Percentiles rank a stretch among this genome's conserved stretches.
These are phyloP conservation scores for Rhabditophanes sp. DNA, from an alignment of 2,888 invertebrate species.

Conservation along the genomic window DNA sequence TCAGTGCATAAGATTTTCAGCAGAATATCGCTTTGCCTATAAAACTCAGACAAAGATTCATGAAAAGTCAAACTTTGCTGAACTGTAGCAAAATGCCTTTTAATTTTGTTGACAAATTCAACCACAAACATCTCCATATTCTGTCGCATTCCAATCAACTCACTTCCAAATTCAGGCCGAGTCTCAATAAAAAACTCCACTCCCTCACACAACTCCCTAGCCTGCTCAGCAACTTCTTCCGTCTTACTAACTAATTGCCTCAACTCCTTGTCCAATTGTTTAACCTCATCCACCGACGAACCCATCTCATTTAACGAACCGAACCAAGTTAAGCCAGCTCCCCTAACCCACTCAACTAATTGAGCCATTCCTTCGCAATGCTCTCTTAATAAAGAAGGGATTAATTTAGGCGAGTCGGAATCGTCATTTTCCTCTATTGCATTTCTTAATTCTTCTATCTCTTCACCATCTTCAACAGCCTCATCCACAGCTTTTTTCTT, in stretches of 20 bases:
- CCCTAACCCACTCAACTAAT: constrained; percentile 42
- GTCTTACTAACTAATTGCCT: constrained; percentile 62
- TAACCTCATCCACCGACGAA: constrained; percentile 54
- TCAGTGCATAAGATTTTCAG: constrained; percentile 46
- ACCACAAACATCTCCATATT: too few species aligned
- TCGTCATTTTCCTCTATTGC: too few species aligned
- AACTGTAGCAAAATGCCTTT: too few species aligned
- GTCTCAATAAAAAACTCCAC: constrained; percentile 9
- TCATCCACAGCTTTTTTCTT: constrained; percentile 13
- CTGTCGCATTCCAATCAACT: too few species aligned
- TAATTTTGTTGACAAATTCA: too few species aligned
- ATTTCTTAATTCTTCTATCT: constrained; percentile 12
- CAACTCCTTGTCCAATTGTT: constrained; percentile 59
- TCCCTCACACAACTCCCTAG: constrained; percentile 6
- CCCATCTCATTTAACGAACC: constrained; percentile 60
- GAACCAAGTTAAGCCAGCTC: constrained; percentile 60
- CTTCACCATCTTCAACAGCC: constrained; percentile 9
- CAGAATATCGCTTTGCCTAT: constrained; percentile 53
- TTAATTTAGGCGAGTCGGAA: not conserved
- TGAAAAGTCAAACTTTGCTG: not conserved
- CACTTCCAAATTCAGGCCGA: too few species aligned
- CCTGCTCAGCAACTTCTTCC: constrained; percentile 47
- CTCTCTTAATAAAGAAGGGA: constrained; percentile 13
- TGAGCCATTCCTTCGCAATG: constrained; percentile 20
- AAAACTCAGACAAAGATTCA: constrained; percentile 9